These are phyloP conservation scores for Phycodurus eques DNA, from an alignment of 2,113 vertebrate species.

Conservation along the genomic window DNA sequence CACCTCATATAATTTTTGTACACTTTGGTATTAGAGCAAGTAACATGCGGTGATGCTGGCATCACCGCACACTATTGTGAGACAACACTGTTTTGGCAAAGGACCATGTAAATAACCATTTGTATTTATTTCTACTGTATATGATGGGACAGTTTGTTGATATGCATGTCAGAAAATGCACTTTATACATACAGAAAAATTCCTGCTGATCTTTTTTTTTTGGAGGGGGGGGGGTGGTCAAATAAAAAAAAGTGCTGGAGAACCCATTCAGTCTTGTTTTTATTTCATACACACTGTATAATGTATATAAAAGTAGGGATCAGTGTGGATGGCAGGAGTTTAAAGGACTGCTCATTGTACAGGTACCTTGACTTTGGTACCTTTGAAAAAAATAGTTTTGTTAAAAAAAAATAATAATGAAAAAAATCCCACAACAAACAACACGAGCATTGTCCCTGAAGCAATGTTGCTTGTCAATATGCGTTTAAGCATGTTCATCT, in stretches of 20 bases:
- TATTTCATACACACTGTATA: not conserved
- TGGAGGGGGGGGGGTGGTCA: not conserved
- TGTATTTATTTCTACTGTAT: slow-evolving; percentile 37
- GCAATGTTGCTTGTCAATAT: too few species aligned
- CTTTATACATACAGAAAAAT: slow-evolving; percentile 52
- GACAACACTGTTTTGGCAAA: slow-evolving; percentile 22
- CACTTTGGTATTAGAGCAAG: not conserved
- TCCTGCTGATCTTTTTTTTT: slow-evolving; percentile 36
- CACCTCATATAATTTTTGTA: not conserved
- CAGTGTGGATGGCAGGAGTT: not conserved
- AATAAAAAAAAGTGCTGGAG: slow-evolving; percentile 47
- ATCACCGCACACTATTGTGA: slow-evolving; percentile 15
- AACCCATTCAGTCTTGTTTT: not conserved
- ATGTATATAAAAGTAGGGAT: not conserved
- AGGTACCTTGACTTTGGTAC: too few species aligned
- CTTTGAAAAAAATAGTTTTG: too few species aligned
- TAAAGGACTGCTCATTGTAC: too few species aligned
- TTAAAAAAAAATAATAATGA: too few species aligned
- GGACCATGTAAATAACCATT: slow-evolving; percentile 34
- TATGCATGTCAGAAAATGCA: slow-evolving; percentile 48
- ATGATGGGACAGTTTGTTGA: slow-evolving; percentile 18
- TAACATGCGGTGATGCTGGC: not conserved
- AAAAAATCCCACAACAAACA: too few species aligned
- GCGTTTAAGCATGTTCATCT: too few species aligned
- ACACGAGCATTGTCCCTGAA: too few species aligned